A percentile compares a stretch with the other conserved stretches of the same genome.
phyloP scores from a whole-genome alignment of 1,140 invertebrate species.

The Neodiprion fabricii region DNA sequence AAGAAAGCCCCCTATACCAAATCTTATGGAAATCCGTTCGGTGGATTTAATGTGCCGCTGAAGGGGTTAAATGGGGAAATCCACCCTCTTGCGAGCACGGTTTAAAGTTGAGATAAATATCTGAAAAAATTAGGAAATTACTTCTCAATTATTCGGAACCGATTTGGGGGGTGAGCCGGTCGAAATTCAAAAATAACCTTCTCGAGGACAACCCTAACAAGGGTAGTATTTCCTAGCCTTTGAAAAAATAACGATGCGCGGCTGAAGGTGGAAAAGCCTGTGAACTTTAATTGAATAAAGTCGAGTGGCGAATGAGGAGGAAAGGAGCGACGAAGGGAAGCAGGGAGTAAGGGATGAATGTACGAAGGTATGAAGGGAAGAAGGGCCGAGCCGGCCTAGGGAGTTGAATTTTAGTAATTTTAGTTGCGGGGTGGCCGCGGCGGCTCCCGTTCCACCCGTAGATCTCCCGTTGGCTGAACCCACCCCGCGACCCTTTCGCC shows the following conservation, averaged over 20 bases:
- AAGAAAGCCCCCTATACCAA: too few species aligned
- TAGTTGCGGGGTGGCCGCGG: slow-evolving; percentile 17
- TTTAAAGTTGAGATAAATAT: too few species aligned
- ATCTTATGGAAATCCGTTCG: too few species aligned
- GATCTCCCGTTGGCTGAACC: neutral
- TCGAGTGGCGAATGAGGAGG: neutral
- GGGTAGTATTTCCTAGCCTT: neutral
- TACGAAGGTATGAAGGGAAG: neutral
- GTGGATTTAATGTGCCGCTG: too few species aligned
- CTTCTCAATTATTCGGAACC: too few species aligned
- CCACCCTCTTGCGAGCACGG: too few species aligned
- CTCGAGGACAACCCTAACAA: too few species aligned
- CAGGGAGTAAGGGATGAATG: neutral
- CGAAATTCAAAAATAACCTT: too few species aligned
- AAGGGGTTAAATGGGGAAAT: too few species aligned
- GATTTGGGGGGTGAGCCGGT: too few species aligned
- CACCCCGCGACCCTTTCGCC: neutral
- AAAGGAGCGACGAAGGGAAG: neutral
- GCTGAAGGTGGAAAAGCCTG: neutral
- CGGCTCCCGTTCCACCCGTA: neutral
- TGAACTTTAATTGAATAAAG: slow-evolving; percentile 3
- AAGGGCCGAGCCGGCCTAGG: neutral
- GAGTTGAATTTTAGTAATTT: slow-evolving; percentile 13
- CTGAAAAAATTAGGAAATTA: too few species aligned
- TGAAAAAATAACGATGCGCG: neutral